Percentiles rank a stretch among this genome's conserved stretches.
Evolutionary conservation across 2,113 vertebrate species (phyloP).

Genomic region (Clarias gariepinus): DNA sequence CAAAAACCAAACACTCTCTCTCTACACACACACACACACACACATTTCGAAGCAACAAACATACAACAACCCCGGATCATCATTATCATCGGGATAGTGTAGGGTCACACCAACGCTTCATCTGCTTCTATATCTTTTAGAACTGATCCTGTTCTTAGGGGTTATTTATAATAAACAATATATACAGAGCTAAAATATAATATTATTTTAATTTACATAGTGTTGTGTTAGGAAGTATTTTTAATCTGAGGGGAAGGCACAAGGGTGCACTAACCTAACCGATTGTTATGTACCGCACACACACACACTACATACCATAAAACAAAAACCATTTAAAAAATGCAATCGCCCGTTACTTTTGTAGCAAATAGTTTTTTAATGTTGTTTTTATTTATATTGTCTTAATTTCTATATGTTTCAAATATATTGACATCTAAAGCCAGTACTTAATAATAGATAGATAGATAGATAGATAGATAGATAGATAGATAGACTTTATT

Average conservation of each 20-base stretch:
- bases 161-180: not conserved
- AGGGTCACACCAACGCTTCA: not conserved
- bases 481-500: no score
- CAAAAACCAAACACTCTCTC: not conserved
- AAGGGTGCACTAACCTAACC: not conserved
- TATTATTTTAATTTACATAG: not conserved
- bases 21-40: not conserved
- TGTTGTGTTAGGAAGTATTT: not conserved
- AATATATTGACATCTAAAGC: not conserved
- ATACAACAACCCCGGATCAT: not conserved
- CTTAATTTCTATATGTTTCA: not conserved
- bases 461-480: no score
- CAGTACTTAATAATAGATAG: not conserved
- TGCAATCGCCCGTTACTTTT: not conserved
- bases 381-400: not conserved
- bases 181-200: not conserved
- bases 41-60: not conserved
- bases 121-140: not conserved
- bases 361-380: not conserved
- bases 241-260: not conserved
- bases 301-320: not conserved
- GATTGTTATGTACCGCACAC: not conserved
- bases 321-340: not conserved
- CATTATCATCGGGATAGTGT: not conserved
- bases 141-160: not conserved